These are phyloP conservation scores for Cotesia vestalis DNA, from an alignment of 1,140 invertebrate genomes.

Conservation along the genomic window DNA sequence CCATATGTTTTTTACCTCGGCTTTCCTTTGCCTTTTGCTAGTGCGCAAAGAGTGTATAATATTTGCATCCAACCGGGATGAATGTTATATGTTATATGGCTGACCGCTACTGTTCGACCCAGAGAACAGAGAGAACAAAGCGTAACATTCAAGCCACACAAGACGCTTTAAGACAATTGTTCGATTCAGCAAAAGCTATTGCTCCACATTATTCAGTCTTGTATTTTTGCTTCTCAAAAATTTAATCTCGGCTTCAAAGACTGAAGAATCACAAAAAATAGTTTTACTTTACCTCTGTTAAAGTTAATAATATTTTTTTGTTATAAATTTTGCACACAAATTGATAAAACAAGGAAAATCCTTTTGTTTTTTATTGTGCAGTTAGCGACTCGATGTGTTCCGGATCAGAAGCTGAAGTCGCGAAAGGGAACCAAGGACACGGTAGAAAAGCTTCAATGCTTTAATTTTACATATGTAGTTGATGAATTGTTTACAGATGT, in stretches of 20 bases:
- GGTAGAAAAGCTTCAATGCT: not conserved
- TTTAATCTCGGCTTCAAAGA: too few species aligned
- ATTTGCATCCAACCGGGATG: not conserved
- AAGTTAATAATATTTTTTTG: too few species aligned
- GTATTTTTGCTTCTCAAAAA: too few species aligned
- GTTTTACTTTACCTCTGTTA: too few species aligned
- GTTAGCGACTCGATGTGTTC: constrained; percentile 12
- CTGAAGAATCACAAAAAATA: too few species aligned
- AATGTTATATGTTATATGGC: not conserved
- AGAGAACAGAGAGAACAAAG: constrained; percentile 4
- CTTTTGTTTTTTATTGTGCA: constrained; percentile 8
- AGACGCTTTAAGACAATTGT: not conserved
- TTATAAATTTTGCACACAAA: not conserved
- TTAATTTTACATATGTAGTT: not conserved
- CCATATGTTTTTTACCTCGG: constrained; percentile 14
- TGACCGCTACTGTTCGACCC: constrained; percentile 13
- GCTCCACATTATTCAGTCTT: not conserved
- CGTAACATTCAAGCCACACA: not conserved
- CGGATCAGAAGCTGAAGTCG: constrained; percentile 14
- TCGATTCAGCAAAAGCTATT: constrained; percentile 9
- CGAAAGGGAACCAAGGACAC: constrained; percentile 7
- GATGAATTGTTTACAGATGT: constrained; percentile 4
- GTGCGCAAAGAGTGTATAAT: not conserved
- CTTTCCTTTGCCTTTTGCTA: too few species aligned
- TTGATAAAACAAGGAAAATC: constrained; percentile 4